A percentile compares a stretch with the other conserved stretches of the same genome.
These are phyloP conservation scores for Melieria omissa DNA, from an alignment of 2,888 invertebrate genomes.

Conservation along the genomic window DNA sequence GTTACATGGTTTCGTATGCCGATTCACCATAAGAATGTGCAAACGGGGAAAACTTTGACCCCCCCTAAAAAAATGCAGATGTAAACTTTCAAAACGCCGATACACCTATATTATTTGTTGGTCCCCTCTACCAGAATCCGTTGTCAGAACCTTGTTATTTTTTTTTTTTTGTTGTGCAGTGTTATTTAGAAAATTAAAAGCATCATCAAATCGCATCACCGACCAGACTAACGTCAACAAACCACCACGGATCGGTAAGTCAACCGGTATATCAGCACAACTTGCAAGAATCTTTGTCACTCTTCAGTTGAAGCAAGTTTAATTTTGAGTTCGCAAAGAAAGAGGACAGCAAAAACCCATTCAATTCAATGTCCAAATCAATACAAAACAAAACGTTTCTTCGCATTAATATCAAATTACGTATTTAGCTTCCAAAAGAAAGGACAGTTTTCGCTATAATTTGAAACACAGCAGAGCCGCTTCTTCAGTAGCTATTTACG, in stretches of 20 bases:
- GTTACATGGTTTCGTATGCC: no score
- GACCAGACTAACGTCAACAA: neutral
- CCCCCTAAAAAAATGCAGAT: no score
- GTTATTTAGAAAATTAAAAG: constrained; percentile 11
- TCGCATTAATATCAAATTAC: neutral
- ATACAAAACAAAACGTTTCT: neutral
- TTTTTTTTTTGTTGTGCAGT: constrained; percentile 38
- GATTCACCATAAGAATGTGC: no score
- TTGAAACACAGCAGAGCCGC: neutral
- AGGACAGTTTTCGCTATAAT: neutral
- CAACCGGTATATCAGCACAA: no score
- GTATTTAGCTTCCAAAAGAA: no score
- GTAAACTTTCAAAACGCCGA: no score
- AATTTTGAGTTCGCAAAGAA: neutral
- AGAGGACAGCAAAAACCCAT: neutral
- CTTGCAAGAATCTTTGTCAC: no score
- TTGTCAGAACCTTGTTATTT: no score
- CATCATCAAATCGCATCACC: neutral
- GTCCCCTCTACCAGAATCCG: no score
- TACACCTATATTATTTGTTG: no score
- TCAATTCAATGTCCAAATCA: neutral
- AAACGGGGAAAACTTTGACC: no score
- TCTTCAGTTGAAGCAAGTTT: neutral
- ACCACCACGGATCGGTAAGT: no score
- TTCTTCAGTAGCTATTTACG: neutral